Percentiles rank a stretch among this genome's conserved stretches.
phyloP scores from a whole-genome alignment of 2,888 invertebrate genomes.

The Leptinotarsa peninsularis region DNA sequence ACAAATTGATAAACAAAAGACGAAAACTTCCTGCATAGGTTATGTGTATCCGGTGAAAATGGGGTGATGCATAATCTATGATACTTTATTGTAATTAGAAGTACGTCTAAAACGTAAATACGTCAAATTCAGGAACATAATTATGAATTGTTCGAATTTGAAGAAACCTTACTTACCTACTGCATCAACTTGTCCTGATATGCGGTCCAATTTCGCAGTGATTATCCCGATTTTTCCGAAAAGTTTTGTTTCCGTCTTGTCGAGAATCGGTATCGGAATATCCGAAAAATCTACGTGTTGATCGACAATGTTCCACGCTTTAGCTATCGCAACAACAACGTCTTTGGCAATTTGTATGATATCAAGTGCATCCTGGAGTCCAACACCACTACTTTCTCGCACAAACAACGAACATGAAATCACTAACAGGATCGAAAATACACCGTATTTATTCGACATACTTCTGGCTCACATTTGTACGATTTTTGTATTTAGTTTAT shows the following conservation, averaged over 20 bases:
- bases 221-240: constrained; percentile 67
- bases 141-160: not conserved
- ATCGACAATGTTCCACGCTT: constrained; percentile 75
- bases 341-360: constrained; percentile 72
- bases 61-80: too few relatives aligned
- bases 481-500: not conserved
- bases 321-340: constrained; percentile 71
- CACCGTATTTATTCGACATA: constrained; percentile 29
- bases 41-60: not conserved
- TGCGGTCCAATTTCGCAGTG: constrained; percentile 63
- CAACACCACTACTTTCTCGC: constrained; percentile 32
- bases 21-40: constrained; percentile 6
- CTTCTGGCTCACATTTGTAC: constrained; percentile 15
- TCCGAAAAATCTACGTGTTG: constrained; percentile 67
- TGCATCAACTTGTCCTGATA: constrained; percentile 60
- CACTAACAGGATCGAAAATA: constrained; percentile 30
- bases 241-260: constrained; percentile 73
- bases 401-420: constrained; percentile 31
- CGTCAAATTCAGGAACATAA: not conserved
- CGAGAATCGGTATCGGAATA: constrained; percentile 72
- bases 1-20: constrained; percentile 17
- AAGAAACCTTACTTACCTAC: constrained; percentile 49
- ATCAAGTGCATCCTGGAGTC: constrained; percentile 70
- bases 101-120: not conserved
- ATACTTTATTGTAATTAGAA: not conserved